Evolutionary conservation across 2,113 vertebrate genomes (phyloP).

Genomic region (Antechinus flavipes): DNA sequence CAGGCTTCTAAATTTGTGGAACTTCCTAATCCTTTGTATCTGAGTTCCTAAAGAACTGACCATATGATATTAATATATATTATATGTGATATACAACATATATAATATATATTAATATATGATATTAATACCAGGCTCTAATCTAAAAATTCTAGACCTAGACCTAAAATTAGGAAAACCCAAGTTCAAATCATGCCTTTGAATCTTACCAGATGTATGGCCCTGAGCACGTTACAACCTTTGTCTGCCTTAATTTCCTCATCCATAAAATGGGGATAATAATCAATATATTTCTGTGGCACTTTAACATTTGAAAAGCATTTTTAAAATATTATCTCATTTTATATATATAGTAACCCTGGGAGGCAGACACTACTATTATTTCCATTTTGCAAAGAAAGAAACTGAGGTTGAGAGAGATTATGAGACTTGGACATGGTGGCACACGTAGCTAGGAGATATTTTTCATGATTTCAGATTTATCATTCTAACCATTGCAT

Average conservation of each 20-base stretch:
- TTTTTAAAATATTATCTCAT: neutral
- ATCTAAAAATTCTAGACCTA: neutral
- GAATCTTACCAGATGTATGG: neutral
- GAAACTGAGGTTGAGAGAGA: neutral
- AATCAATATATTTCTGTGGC: neutral
- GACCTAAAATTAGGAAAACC: neutral
- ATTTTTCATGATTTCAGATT: neutral
- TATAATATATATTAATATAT: no score
- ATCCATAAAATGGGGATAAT: conserved; percentile 22
- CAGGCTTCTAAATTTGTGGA: neutral
- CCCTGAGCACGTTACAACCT: neutral
- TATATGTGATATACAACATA: no score
- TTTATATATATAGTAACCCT: neutral
- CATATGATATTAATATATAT: neutral
- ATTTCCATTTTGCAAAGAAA: neutral
- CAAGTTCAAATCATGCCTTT: neutral
- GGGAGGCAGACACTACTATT: neutral
- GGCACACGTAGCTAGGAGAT: neutral
- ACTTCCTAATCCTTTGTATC: neutral
- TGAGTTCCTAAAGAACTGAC: neutral
- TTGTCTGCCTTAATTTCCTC: neutral
- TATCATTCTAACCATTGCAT: neutral
- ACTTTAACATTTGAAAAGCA: neutral
- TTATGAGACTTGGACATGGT: neutral
- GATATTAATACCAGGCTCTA: neutral